Evolutionary conservation across 1,140 invertebrate genomes (phyloP), one percentile per base, ranked within the genome.

Genomic region (Dolichoris vasculosae): DNA sequence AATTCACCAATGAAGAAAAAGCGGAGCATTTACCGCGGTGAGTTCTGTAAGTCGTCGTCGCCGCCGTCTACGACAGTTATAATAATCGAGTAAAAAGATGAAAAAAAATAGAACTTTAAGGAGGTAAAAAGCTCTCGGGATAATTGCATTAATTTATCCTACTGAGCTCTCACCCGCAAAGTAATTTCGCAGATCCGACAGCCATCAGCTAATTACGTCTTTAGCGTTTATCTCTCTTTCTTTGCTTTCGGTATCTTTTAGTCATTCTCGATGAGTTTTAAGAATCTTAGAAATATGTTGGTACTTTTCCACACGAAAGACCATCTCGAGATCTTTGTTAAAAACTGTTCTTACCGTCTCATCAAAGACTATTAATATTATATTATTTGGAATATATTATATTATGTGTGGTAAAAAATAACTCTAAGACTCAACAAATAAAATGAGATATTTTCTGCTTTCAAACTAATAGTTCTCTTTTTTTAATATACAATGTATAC

Each of bases 91-190:
- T 32, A 83, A 83, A 71, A 35, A 84, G 82, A 38, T 71, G 82
- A 75, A 81, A 85, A n/a, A 83, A 87, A 48, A 46, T 46, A 11
- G 77, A 71, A 67, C n/a, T 40, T 2, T 9, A 83, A 73, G n/a
- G 20, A 83, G 73, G 55, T 69, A 77, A 85, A 55, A 69, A 80
- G 77, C 59, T 67, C 67, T 77, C 13, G 40, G 78, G 83, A 88
- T 90, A 91, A 92, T 91, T 91, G 89, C 90, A 89, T 90, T 90
- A 91, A 90, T 90, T 90, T 90, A 90, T 91, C 89, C 88, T 87
- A 87, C 87, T 89, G 89, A 69, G 88, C 87, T 88, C 86, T 88
- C 84, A 82, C 81, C 85, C 85, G 85, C 84, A 87, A 88, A 88
- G 59, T 87, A 90, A 89, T 91, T 87, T 84, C 43, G 64, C 87